Conservation (phyloP, 2,797 vertebrate genomes). For the Anguilla pacifica region DNA sequence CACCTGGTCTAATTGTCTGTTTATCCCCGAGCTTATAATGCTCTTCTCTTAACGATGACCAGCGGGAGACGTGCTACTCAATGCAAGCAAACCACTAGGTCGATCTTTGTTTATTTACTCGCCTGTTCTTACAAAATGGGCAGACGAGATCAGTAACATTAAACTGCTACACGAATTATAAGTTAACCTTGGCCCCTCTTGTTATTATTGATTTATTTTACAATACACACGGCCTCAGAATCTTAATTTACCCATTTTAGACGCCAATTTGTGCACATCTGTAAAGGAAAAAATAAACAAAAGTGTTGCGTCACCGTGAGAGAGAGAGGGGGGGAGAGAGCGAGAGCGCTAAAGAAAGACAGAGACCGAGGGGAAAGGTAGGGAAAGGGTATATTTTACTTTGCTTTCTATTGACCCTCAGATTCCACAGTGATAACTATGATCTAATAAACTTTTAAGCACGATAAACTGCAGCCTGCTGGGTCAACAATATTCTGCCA, state of each 20-base stretch:
- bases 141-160: constrained; percentile 43
- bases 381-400: constrained; percentile 61
- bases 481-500: constrained; percentile 35
- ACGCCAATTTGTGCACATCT: constrained; percentile 53
- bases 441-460: constrained; percentile 50
- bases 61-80: constrained; percentile 72
- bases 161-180: constrained; percentile 39
- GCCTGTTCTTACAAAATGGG: constrained; percentile 60
- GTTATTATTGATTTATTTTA: constrained; percentile 32
- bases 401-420: constrained; percentile 67
- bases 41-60: constrained; percentile 65
- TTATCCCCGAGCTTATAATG: constrained; percentile 75
- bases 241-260: constrained; percentile 37
- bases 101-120: constrained; percentile 71
- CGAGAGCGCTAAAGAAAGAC: constrained; percentile 54
- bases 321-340: constrained; percentile 54
- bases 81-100: constrained; percentile 68
- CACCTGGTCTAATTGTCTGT: constrained; percentile 83
- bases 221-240: not conserved
- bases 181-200: constrained; percentile 40
- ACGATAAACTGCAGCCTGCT: constrained; percentile 49
- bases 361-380: constrained; percentile 54
- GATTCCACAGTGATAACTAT: constrained; percentile 62
- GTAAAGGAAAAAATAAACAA: constrained; percentile 69
- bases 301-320: constrained; percentile 64